Evolutionary conservation across 2,113 vertebrate genomes (phyloP).

Genomic region (Bujurquina vittata): DNA sequence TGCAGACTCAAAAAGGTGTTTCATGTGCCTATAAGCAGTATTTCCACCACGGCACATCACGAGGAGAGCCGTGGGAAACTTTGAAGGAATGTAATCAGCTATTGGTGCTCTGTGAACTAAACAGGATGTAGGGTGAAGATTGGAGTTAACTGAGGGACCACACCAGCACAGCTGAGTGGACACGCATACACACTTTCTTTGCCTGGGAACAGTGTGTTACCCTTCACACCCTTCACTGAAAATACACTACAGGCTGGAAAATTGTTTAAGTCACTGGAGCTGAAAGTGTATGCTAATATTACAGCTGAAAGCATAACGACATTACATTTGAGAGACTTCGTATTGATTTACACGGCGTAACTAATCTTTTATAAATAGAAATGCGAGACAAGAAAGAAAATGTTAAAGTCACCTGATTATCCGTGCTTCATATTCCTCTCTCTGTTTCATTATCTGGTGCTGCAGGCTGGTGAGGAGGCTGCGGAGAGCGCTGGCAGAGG

Average conservation of each 20-base stretch:
- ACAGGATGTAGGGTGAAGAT: slow-evolving; percentile 63
- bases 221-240: slow-evolving; percentile 22
- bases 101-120: slow-evolving; percentile 28
- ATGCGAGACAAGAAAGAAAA: neutral
- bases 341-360: neutral
- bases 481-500: slow-evolving; percentile 74
- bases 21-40: neutral
- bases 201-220: slow-evolving; percentile 49
- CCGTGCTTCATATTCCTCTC: slow-evolving; percentile 75
- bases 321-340: neutral
- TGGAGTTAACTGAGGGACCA: slow-evolving; percentile 34
- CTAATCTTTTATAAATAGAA: slow-evolving; percentile 7
- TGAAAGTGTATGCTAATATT: neutral
- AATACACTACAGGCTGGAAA: slow-evolving; percentile 5
- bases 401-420: slow-evolving; percentile 75
- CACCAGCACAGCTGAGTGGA: slow-evolving; percentile 30
- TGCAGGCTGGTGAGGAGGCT: slow-evolving; percentile 75
- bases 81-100: neutral
- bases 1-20: neutral
- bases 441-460: slow-evolving; percentile 79
- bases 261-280: slow-evolving; percentile 8
- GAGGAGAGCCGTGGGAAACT: neutral
- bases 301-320: neutral
- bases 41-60: neutral
- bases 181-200: slow-evolving; percentile 11